These are phyloP conservation scores for Phengaris arion DNA, from an alignment of 2,888 invertebrate genomes.

Conservation along the genomic window DNA sequence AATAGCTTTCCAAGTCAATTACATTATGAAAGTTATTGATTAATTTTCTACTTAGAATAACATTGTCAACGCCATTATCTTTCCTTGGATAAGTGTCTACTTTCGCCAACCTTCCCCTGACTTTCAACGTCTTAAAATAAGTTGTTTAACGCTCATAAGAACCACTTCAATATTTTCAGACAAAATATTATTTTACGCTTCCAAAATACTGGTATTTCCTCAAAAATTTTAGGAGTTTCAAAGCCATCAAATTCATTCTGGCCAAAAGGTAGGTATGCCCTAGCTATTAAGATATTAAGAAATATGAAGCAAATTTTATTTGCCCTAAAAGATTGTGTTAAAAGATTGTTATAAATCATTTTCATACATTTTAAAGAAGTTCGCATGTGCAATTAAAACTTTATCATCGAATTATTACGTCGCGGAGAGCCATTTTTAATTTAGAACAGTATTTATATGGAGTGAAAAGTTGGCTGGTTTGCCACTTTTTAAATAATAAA, in stretches of 20 bases:
- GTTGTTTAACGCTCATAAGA: not conserved
- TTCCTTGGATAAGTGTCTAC: not conserved
- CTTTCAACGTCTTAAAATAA: not conserved
- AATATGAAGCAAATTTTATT: too few species aligned
- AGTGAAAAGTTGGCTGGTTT: slow-evolving; percentile 25
- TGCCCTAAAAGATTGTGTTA: too few species aligned
- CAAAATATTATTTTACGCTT: not conserved
- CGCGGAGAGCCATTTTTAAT: not conserved
- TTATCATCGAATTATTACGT: slow-evolving; percentile 21
- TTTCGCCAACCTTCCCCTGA: not conserved
- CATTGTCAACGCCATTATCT: not conserved
- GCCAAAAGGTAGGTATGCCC: too few species aligned
- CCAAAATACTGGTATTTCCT: not conserved
- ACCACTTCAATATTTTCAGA: not conserved
- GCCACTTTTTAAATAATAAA: slow-evolving; percentile 27
- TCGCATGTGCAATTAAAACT: slow-evolving; percentile 4
- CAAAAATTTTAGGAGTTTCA: too few species aligned
- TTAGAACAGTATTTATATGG: not conserved
- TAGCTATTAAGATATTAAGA: too few species aligned
- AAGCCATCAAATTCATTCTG: too few species aligned
- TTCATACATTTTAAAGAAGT: not conserved
- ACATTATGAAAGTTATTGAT: slow-evolving; percentile 5
- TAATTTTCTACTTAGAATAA: not conserved
- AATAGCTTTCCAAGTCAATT: not conserved
- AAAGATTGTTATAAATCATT: not conserved